phyloP scores from a whole-genome alignment of 2,113 vertebrate species.

The Bubo bubo region DNA sequence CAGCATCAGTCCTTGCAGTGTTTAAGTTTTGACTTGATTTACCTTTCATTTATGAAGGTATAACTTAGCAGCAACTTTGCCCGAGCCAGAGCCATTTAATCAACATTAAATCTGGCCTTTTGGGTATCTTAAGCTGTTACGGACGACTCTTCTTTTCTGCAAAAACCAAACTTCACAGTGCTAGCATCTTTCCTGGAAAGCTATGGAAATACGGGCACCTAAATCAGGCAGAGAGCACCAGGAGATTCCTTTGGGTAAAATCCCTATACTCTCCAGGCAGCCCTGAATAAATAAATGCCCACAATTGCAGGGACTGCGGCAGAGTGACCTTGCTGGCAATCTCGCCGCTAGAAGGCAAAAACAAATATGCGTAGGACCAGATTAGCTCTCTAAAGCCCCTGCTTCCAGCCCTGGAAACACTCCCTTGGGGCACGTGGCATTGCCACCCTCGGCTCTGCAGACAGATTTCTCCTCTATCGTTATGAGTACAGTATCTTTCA shows the following conservation, averaged over 20 bases:
- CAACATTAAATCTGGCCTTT: background rate
- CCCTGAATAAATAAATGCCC: background rate
- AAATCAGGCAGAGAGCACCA: background rate
- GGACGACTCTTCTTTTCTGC: background rate
- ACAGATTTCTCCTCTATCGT: background rate
- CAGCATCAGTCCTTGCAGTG: background rate
- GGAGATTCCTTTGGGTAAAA: background rate
- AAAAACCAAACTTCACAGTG: background rate
- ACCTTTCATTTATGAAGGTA: background rate
- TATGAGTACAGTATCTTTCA: background rate
- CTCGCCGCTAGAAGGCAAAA: background rate
- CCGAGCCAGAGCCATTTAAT: background rate
- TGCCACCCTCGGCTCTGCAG: background rate
- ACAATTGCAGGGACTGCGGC: fast-evolving
- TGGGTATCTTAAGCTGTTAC: background rate
- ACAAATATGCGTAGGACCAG: background rate
- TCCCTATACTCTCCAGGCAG: background rate
- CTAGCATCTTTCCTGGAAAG: background rate
- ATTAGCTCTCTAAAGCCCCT: background rate
- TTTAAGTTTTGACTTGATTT: background rate
- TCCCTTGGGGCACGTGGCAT: background rate
- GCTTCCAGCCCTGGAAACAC: background rate
- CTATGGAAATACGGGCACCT: background rate
- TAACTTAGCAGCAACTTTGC: background rate
- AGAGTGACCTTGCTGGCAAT: fast-evolving